Evolutionary conservation across 2,888 invertebrate species (phyloP).

Genomic region (Ommatoiulus sabulosus): DNA sequence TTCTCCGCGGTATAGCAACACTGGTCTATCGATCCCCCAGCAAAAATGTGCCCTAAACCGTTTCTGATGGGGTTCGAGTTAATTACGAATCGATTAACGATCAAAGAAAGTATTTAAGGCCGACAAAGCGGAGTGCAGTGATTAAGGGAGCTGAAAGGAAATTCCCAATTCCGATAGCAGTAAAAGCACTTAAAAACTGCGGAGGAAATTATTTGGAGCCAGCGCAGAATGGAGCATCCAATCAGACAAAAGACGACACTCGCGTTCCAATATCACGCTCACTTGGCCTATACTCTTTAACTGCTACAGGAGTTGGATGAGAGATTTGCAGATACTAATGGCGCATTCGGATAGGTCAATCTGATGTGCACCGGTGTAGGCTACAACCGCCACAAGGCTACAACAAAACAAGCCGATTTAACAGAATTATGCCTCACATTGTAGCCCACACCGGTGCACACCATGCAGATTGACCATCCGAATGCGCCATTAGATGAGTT

Average conservation of each 20-base stretch:
- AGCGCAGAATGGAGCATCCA: neutral
- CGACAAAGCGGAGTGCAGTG: neutral
- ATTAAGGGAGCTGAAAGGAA: neutral
- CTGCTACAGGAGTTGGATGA: too few relatives aligned
- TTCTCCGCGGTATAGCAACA: neutral
- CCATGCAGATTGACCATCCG: too few relatives aligned
- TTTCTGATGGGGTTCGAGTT: neutral
- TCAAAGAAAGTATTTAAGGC: neutral
- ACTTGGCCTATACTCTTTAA: too few relatives aligned
- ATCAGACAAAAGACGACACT: neutral
- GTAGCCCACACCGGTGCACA: too few relatives aligned
- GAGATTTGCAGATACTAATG: too few relatives aligned
- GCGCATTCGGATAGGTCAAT: too few relatives aligned
- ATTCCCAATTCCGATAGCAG: neutral
- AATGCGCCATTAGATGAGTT: too few relatives aligned
- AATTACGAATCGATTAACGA: slow-evolving; percentile 1
- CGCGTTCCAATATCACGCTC: neutral
- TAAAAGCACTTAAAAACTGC: neutral
- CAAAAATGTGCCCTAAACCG: neutral
- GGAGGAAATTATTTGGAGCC: neutral
- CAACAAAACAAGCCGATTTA: too few relatives aligned
- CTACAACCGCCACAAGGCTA: too few relatives aligned
- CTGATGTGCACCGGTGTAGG: too few relatives aligned
- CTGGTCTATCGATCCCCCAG: neutral
- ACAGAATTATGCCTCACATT: too few relatives aligned